Evolutionary conservation across 2,797 vertebrate genomes (phyloP).

Genomic region (Malurus leucopterus): DNA sequence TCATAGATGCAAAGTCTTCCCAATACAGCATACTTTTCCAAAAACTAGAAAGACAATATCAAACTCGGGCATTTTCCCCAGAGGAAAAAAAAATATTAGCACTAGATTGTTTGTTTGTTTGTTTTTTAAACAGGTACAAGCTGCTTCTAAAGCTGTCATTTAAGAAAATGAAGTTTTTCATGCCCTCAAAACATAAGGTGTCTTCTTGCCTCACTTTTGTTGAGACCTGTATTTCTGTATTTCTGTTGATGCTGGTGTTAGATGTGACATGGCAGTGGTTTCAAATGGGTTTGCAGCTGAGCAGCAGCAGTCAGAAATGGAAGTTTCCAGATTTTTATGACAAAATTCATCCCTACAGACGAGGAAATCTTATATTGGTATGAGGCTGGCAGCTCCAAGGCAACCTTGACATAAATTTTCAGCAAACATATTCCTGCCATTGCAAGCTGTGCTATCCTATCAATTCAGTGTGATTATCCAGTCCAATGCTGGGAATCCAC

Average conservation of each 20-base stretch:
- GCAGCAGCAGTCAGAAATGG: background rate
- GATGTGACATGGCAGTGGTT: background rate
- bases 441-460: conserved; percentile 17
- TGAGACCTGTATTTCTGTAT: background rate
- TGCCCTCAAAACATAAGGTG: background rate
- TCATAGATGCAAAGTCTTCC: background rate
- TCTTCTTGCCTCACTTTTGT: background rate
- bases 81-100: background rate
- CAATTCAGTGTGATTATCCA: conserved; percentile 50
- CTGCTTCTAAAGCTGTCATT: background rate
- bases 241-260: background rate
- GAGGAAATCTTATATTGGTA: conserved; percentile 6
- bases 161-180: background rate
- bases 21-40: background rate
- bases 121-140: background rate
- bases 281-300: background rate
- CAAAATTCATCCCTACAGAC: background rate
- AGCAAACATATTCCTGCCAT: conserved; percentile 30
- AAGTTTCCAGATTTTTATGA: background rate
- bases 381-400: background rate
- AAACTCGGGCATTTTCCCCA: background rate
- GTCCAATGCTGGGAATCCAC: conserved; percentile 23
- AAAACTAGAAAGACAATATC: background rate
- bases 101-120: background rate
- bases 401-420: conserved; percentile 52